A percentile compares a stretch with the other conserved stretches of the same genome.
Conservation (phyloP, 1,140 invertebrate genomes). For the Apis mellifera region Amel_HAv3.1 CM009935.2:5540501-5541000, state of each 20-base stretch:
- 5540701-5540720: neutral
- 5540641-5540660: neutral
- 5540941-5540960: slow-evolving; percentile 1
- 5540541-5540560: neutral
- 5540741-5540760: no score
- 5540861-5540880: neutral
- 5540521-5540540: neutral
- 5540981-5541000: neutral
- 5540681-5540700: neutral
- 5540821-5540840: neutral
- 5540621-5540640: neutral
- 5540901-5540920: neutral
- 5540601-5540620: neutral
- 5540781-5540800: neutral
- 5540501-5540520: neutral
- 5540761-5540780: neutral
- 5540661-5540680: neutral
- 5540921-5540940: slow-evolving; percentile 17
- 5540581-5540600: neutral
- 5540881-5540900: neutral
- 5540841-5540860: slow-evolving; percentile 1
- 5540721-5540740: no score
- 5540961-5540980: slow-evolving; percentile 31
- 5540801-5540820: neutral
- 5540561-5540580: neutral